These are phyloP conservation scores for Imbricaverruca yamaguchii DNA, from an alignment of 2,888 invertebrate genomes.

Conservation along the genomic window DNA sequence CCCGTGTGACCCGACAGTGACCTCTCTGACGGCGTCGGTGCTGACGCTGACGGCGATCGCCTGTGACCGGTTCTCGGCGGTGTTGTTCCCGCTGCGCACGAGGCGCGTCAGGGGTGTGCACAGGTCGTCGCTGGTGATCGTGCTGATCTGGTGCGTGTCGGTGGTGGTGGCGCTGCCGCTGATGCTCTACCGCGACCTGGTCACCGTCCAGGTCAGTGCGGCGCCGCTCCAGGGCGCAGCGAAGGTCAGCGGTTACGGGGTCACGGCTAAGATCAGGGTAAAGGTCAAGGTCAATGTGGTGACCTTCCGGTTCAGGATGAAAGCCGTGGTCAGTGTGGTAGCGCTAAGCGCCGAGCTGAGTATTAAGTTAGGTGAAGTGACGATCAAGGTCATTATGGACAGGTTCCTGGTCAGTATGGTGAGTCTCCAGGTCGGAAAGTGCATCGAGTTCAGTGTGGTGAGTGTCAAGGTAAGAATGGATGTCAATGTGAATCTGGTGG, in stretches of 20 bases:
- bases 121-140: slow-evolving; percentile 44
- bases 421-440: no score
- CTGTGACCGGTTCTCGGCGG: slow-evolving; percentile 42
- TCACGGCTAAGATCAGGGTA: neutral
- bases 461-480: no score
- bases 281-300: neutral
- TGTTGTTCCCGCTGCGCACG: slow-evolving; percentile 43
- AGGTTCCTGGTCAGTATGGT: no score
- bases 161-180: slow-evolving; percentile 41
- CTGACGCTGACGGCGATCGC: slow-evolving; percentile 45
- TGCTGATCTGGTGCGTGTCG: slow-evolving; percentile 42
- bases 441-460: no score
- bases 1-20: slow-evolving; percentile 37
- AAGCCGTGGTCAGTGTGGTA: neutral
- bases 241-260: no score
- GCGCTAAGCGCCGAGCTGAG: no score
- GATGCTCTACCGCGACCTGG: slow-evolving; percentile 39
- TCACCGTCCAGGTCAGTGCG: slow-evolving; percentile 34
- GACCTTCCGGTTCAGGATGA: neutral
- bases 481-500: no score
- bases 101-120: slow-evolving; percentile 32
- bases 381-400: no score
- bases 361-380: no score
- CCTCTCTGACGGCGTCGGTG: slow-evolving; percentile 44
- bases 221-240: no score